These are phyloP conservation scores for Phalera bucephala DNA, from an alignment of 2,888 invertebrate species.

Conservation along the genomic window DNA sequence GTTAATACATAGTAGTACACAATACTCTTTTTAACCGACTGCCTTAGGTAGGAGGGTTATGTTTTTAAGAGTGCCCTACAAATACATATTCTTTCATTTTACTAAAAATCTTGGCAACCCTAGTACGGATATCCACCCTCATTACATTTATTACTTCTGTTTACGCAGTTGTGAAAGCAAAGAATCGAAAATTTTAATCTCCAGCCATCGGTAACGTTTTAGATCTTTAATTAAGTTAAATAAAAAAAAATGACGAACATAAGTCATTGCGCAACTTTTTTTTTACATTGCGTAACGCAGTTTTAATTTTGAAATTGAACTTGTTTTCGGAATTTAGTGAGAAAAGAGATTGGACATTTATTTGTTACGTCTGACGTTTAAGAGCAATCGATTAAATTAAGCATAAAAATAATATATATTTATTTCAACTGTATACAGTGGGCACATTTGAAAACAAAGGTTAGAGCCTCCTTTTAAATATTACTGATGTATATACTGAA, in stretches of 20 bases:
- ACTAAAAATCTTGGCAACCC: too few species aligned
- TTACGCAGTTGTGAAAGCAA: constrained; percentile 26
- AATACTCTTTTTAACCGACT: too few species aligned
- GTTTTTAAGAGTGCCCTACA: too few species aligned
- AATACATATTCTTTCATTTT: too few species aligned
- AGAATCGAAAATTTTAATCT: constrained; percentile 11
- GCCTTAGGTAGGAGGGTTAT: too few species aligned
- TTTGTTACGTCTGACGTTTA: constrained; percentile 1
- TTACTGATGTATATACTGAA: too few species aligned
- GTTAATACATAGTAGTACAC: too few species aligned
- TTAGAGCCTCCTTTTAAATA: too few species aligned
- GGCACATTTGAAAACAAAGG: too few species aligned
- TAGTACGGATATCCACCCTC: too few species aligned
- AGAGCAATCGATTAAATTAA: constrained; percentile 8
- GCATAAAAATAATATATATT: constrained; percentile 6
- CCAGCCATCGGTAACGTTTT: constrained; percentile 2
- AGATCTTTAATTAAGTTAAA: constrained; percentile 38
- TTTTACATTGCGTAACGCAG: constrained; percentile 18
- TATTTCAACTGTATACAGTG: too few species aligned
- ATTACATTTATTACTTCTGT: constrained; percentile 1
- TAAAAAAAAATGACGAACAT: constrained; percentile 19
- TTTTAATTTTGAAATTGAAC: constrained; percentile 7
- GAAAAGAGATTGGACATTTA: constrained; percentile 11
- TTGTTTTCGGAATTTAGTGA: constrained; percentile 16
- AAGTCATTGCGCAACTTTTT: constrained; percentile 31